Conservation (phyloP, 2,113 vertebrate genomes). For the Anthoscopus minutus region DNA sequence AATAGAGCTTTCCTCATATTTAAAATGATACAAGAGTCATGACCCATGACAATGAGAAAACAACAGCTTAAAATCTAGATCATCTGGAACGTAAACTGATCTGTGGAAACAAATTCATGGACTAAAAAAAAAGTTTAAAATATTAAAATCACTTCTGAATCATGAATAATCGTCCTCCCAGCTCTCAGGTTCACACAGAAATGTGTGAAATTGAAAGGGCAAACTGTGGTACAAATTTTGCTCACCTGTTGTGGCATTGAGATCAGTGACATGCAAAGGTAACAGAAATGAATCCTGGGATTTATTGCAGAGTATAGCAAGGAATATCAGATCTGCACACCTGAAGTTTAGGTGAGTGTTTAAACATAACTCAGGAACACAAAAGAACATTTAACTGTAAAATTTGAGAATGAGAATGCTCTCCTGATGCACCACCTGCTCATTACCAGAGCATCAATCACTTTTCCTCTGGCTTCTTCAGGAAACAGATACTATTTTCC, state of each 20-base stretch:
- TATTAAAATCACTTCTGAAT: not conserved
- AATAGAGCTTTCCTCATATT: not conserved
- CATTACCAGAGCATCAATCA: not conserved
- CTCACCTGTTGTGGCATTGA: not conserved
- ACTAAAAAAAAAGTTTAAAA: not conserved
- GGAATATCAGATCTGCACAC: not conserved
- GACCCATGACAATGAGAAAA: not conserved
- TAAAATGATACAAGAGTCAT: not conserved
- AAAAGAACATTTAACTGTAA: not conserved
- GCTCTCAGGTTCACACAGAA: not conserved
- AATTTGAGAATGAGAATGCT: not conserved
- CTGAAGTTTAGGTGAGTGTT: not conserved
- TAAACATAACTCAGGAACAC: not conserved
- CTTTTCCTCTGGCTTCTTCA: not conserved
- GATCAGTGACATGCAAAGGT: not conserved
- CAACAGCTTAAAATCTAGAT: not conserved
- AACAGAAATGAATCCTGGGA: not conserved
- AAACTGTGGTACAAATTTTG: not conserved
- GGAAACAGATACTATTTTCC: not conserved
- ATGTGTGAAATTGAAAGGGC: not conserved
- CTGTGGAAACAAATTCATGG: not conserved
- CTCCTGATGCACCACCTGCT: not conserved
- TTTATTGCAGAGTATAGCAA: not conserved
- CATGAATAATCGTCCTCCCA: not conserved
- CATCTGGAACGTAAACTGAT: not conserved